Evolutionary conservation across 1,140 invertebrate species (phyloP).

Genomic region (Drosophila subobscura): DNA sequence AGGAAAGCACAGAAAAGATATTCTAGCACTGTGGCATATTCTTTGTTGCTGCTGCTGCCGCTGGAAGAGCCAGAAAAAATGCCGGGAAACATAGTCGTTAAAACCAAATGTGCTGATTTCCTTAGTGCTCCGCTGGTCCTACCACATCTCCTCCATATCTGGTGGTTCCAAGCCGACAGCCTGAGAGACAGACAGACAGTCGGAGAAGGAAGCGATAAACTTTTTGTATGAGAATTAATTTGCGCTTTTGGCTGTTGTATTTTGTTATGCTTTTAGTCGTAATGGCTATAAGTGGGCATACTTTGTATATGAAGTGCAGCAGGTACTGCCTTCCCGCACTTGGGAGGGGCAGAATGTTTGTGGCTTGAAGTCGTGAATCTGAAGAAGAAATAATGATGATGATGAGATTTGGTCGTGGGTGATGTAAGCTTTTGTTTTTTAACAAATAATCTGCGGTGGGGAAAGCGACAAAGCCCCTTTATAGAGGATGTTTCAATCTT

Average conservation of each 20-base stretch:
- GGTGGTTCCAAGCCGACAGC: conserved; percentile 16
- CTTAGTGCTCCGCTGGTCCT: conserved; percentile 49
- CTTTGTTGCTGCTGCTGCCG: conserved; percentile 38
- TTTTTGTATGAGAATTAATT: conserved; percentile 81
- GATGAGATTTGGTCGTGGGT: neutral
- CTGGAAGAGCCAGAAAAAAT: conserved; percentile 16
- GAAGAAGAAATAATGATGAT: neutral
- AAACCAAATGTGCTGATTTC: conserved; percentile 81
- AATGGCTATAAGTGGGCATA: conserved; percentile 76
- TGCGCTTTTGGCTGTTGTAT: conserved; percentile 66
- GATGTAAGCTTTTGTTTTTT: neutral
- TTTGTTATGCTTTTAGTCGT: conserved; percentile 70
- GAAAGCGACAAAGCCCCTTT: too few relatives aligned
- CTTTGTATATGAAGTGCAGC: conserved; percentile 41
- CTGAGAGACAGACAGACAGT: conserved; percentile 4
- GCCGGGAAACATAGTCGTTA: conserved; percentile 69
- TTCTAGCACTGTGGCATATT: conserved; percentile 50
- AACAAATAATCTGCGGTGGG: too few relatives aligned
- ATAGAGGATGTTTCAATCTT: too few relatives aligned
- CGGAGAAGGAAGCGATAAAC: conserved; percentile 41
- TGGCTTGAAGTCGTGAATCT: conserved; percentile 15
- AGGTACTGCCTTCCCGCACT: neutral
- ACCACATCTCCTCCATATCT: conserved; percentile 37
- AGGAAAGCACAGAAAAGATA: conserved; percentile 22
- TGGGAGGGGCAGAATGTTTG: neutral